Evolutionary conservation across 37 sponge, comb jelly and placozoan genomes (phyloP), one percentile per base, ranked within the genome.

Genomic region (Axinella damicornis): DNA sequence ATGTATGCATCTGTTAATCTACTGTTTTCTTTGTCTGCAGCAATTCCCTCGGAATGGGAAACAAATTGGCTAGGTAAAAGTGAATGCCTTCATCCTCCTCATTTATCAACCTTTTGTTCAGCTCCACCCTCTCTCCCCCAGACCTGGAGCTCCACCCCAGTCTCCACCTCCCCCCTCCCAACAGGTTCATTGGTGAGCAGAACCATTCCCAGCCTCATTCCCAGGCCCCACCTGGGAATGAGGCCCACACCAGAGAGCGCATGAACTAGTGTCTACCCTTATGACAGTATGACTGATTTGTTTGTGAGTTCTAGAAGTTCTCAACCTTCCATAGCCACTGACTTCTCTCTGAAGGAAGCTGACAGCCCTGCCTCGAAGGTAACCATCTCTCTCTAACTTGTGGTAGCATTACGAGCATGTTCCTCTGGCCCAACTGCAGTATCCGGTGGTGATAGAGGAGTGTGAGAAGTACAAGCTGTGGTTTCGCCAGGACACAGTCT

Each of bases 101-200:
- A 2, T 21, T 36, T 11, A 39, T 80, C 2, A 20, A 0, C 39
- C 22, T 1, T 31, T 37, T 73, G 5, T 24, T 39, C 17, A 5
- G 5, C n/a, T 73, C 30, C n/a, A 40, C 53, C 25, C 28, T 5
- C 37, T 53, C 55, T 53, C 22, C 30, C 65, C 27, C 54, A 83
- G 83, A 77, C 14, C 62, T 73, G 30, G 53, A 65, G 40, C 15
- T 41, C 16, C 30, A 38, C 54, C 66, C 40, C 0, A 61, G 73
- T 16, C 77, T 90, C 22, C 81, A 85, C 61, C 69, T 90, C 22
- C 91, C 91, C 2, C 53, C 53, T 31, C 70, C 67, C 5, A 90
- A 90, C 57, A 15, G 56, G 16, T 90, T 85, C 82, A 80, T 90
- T 36, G 79, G 86, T 85, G 31, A 16, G 85, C 17, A 41, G 13